These are phyloP conservation scores for Drosophila rhopaloa DNA, from an alignment of 1,140 invertebrate genomes.

Conservation along the genomic window DNA sequence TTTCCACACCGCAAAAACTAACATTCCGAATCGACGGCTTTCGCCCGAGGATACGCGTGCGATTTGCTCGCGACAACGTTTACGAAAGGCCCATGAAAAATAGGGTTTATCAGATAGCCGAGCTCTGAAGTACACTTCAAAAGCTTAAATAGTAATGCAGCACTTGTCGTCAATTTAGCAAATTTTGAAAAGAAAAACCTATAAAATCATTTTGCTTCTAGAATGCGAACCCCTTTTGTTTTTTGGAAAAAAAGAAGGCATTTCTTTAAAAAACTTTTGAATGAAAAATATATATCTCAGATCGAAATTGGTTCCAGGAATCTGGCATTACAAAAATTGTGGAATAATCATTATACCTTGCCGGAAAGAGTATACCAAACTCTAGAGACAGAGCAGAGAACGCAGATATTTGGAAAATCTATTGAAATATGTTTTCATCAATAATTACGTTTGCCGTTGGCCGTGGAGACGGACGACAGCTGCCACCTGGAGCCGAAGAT, in stretches of 20 bases:
- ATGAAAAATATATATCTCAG: background rate
- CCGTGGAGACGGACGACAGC: slow-evolving; percentile 33
- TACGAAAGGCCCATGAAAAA: slow-evolving; percentile 17
- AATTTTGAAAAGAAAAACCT: too few species aligned
- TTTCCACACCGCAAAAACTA: slow-evolving; percentile 47
- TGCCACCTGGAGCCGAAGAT: slow-evolving; percentile 28
- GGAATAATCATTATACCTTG: background rate
- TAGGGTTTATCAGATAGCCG: background rate
- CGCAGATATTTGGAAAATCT: slow-evolving; percentile 17
- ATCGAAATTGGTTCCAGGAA: background rate
- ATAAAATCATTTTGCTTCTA: too few species aligned
- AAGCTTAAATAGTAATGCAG: background rate
- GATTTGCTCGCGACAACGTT: slow-evolving; percentile 68
- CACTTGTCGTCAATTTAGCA: too few species aligned
- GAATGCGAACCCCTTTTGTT: too few species aligned
- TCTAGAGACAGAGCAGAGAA: background rate
- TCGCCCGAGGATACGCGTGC: slow-evolving; percentile 53
- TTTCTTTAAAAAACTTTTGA: background rate
- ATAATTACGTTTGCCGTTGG: slow-evolving; percentile 78
- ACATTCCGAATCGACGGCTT: slow-evolving; percentile 9
- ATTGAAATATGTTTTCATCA: slow-evolving; percentile 62
- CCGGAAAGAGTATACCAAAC: background rate
- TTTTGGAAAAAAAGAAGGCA: too few species aligned
- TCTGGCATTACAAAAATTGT: background rate
- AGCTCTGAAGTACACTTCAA: slow-evolving; percentile 1